phyloP scores from a whole-genome alignment of 2,888 invertebrate genomes.

The Ormyrus rosae region DNA sequence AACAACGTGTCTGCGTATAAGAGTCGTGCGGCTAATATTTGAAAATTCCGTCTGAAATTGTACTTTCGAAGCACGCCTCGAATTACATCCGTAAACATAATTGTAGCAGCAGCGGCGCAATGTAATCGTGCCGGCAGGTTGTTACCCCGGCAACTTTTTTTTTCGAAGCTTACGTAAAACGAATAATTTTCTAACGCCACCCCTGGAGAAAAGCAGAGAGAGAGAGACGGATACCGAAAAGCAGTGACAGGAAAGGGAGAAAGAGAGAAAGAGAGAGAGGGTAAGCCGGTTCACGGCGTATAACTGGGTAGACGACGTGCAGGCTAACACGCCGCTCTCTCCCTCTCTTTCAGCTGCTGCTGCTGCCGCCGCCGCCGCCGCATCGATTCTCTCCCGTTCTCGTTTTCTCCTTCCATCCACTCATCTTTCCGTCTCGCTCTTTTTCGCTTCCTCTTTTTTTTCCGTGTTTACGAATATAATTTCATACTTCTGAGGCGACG shows the following conservation, averaged over 20 bases:
- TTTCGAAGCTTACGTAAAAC: background rate
- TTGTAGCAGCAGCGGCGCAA: no score
- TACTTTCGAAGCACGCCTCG: no score
- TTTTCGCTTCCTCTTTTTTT: background rate
- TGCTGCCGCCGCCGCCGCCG: background rate
- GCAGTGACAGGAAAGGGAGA: background rate
- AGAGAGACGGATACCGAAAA: slow-evolving; percentile 3
- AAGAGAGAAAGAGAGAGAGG: slow-evolving; percentile 9
- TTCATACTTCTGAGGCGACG: no score
- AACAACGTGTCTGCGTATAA: no score
- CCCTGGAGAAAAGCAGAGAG: slow-evolving; percentile 7
- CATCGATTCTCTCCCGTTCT: slow-evolving; percentile 29
- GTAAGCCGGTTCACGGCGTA: background rate
- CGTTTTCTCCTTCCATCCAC: slow-evolving; percentile 11
- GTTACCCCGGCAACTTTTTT: background rate
- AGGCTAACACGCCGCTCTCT: background rate
- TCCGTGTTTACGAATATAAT: background rate
- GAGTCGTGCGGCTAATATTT: no score
- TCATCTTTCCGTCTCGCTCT: background rate
- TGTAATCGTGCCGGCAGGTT: no score
- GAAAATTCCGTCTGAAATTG: no score
- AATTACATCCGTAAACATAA: no score
- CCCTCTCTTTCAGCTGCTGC: background rate
- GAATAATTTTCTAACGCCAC: slow-evolving; percentile 34
- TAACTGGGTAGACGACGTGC: background rate